Evolutionary conservation across 2,888 invertebrate genomes (phyloP).

Genomic region (Micropterix aruncella): DNA sequence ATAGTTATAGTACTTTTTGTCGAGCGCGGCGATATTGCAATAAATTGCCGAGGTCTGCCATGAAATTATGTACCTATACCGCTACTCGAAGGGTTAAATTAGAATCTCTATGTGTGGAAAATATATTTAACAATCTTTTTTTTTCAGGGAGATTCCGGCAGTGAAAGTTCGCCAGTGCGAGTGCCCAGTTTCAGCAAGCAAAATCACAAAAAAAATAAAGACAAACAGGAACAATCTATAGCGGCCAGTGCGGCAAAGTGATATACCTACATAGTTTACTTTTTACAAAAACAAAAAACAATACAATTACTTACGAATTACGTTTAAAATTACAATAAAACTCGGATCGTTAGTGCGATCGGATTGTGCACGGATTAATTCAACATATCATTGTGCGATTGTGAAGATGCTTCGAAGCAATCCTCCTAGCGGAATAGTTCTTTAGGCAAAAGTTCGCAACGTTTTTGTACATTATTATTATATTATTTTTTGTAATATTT

Average conservation of each 20-base stretch:
- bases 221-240: neutral
- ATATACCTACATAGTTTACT: neutral
- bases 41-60: too few relatives aligned
- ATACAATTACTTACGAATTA: conserved; percentile 1
- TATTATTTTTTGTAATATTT: neutral
- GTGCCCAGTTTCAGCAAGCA: conserved; percentile 35
- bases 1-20: too few relatives aligned
- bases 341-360: neutral
- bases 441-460: neutral
- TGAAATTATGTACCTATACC: too few relatives aligned
- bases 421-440: neutral
- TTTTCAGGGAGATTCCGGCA: conserved; percentile 48
- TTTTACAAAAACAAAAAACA: neutral
- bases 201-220: conserved; percentile 18
- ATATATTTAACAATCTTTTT: conserved; percentile 3
- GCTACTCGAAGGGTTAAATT: too few relatives aligned
- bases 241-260: neutral
- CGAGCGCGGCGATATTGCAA: too few relatives aligned
- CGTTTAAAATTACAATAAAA: neutral
- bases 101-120: too few relatives aligned
- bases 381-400: conserved; percentile 45
- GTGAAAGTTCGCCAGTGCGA: conserved; percentile 48
- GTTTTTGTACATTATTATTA: conserved; percentile 4
- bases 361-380: conserved; percentile 18
- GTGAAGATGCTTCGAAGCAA: conserved; percentile 20